These are phyloP conservation scores for Chrosomus eos DNA, from an alignment of 2,797 vertebrate species.

Conservation along the genomic window DNA sequence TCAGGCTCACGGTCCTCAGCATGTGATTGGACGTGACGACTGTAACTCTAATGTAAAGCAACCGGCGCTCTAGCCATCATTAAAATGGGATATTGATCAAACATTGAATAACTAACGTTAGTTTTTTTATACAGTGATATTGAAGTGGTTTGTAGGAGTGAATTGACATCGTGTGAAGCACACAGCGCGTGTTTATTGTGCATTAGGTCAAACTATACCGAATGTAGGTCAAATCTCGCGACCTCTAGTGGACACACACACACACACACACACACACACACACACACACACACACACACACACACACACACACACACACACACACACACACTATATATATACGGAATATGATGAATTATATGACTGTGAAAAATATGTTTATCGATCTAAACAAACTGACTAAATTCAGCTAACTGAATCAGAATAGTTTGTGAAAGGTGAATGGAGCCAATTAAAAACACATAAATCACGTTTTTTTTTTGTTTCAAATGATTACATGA, in stretches of 20 bases:
- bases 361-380: background rate
- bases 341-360: background rate
- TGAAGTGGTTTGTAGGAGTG: background rate
- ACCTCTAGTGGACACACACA: background rate
- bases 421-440: background rate
- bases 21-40: constrained; percentile 2
- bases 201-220: background rate
- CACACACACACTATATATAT: background rate
- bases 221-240: constrained; percentile 33
- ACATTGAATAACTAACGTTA: too few species aligned
- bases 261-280: background rate
- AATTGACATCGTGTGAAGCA: too few species aligned
- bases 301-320: background rate
- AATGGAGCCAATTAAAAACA: background rate
- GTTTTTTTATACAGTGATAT: background rate
- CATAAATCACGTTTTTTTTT: background rate
- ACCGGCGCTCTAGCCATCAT: background rate
- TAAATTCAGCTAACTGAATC: background rate
- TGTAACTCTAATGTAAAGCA: background rate
- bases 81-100: background rate
- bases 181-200: background rate
- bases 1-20: background rate
- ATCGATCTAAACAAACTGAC: background rate
- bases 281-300: background rate
- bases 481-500: background rate